Base-by-base conservation (phyloP, 2,113 vertebrate genomes). In the Urocynchramus pylzowi region DNA sequence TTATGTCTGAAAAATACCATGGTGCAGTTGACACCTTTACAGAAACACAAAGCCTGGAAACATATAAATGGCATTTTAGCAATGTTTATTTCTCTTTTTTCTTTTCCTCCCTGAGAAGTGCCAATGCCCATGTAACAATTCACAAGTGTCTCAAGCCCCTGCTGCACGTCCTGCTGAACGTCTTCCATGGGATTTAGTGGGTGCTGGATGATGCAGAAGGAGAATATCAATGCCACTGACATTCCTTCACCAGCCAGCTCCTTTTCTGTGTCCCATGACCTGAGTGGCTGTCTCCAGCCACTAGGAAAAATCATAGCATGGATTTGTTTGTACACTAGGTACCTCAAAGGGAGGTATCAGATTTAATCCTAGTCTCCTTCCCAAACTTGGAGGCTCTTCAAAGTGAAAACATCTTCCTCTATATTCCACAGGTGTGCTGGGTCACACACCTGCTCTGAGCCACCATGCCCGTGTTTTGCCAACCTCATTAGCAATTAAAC, bases 41-140 rank as follows among this genome's bases (percentile, higher is more conserved):
- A 50, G 75, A 96, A 97, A 93, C 33, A 88, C 35, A 76, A 93
- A 96, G 59, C 54, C 39, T 83, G 67, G 85, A 94, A 97, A 95
- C 31, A 82, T 30, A 68, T 53, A 92, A 42, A 87, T 65, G 56
- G 50, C 74, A 93, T 89, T 97, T 94, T 41, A 73, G 82, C 47
- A 56, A 11, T 8, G 26, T 31, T 53, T 79, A 60, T 67, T 41
- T 42, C n/a, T 67, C 28, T 44, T 64, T 49, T 63, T n/a, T 42
- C 74, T 30, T 22, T 28, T 22, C 2, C 50, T 68, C 28, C 37
- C n/a, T 26, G 53, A 65, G 53, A 82, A 80, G 52, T 30, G 70
- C 50, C 93, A 94, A 0, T 54, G 69, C 37, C 81, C 21, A 12
- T 28, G 35, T 26, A 73, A 88, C 39, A 73, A 87, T 35, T 59